Conservation (phyloP, 2,113 vertebrate genomes). For the Verasper variegatus region DNA sequence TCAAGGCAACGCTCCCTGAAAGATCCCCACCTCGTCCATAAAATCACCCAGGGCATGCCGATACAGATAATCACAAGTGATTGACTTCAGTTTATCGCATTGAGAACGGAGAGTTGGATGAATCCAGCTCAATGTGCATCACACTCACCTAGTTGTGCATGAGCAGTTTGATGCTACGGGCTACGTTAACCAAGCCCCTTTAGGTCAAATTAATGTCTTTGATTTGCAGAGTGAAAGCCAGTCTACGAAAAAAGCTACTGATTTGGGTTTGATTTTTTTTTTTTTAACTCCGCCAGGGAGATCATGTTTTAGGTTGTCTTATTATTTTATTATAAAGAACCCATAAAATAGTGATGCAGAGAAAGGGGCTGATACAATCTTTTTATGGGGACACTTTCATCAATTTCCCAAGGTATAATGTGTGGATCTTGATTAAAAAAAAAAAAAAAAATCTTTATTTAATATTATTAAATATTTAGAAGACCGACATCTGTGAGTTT, state of each 20-base stretch:
- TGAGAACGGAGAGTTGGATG: conserved; percentile 53
- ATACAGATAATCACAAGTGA: conserved; percentile 53
- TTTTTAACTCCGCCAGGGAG: neutral
- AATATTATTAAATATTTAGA: no score
- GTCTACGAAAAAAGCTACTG: neutral
- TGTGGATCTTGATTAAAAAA: no score
- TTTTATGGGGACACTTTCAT: no score
- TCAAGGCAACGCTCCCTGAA: conserved; percentile 43
- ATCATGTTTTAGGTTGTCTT: neutral
- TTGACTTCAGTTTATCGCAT: conserved; percentile 57
- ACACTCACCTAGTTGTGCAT: neutral
- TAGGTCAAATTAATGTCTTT: neutral
- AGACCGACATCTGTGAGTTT: no score
- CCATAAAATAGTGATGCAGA: no score
- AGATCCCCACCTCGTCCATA: conserved; percentile 31
- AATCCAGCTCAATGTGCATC: conserved; percentile 34
- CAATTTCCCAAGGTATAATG: no score
- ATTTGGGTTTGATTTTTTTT: no score
- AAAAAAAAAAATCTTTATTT: no score
- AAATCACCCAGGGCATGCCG: conserved; percentile 31
- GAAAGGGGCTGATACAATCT: no score
- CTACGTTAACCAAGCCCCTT: neutral
- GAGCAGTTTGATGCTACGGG: neutral
- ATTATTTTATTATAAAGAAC: no score
- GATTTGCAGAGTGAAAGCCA: no score